Evolutionary conservation across 2,888 invertebrate genomes (phyloP), one percentile per base, ranked within the genome.

Genomic region (Germaria angustata): DNA sequence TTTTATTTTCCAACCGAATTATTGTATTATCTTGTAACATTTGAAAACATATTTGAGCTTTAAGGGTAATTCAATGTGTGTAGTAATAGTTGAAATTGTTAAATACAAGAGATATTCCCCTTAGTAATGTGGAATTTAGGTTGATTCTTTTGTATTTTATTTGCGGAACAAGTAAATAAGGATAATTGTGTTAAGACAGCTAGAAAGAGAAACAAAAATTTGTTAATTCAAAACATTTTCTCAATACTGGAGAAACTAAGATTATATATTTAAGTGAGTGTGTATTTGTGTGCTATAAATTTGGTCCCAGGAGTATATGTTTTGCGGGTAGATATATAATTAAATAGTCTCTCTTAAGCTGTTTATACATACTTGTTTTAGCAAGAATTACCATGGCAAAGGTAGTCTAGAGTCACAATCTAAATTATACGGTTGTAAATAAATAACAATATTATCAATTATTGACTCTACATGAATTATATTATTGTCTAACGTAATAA

Each of bases 101-200:
- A 13, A 3, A 2, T 24, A 24, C 6, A 49, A 24, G 24, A 24
- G 11, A 36, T 11, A 22, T 1, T 11, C 9, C 22, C 32, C 71
- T 71, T 65, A 65, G 49, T 71, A 13, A 57, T 78, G 39, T 53
- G 49, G 17, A 28, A 55, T 71, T 53, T 51, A 7, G 28, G n/a
- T 13, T 51, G n/a, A 11, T 13, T 15, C 7, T 8, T 9, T 13
- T 22, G 22, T 22, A 49, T 24, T 49, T 49, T 13, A 13, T 49
- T 24, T 22, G 5, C 13, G 22, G 0, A 13, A 13, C 17, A 20
- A 17, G 2, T 20, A 46, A 17, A n/a, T 8, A 8, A 46, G 9
- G 6, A 46, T 46, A 46, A 46, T 17, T 41, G 41, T 41, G n/a
- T 15, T 11, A 13, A 39, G n/a, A 39, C n/a, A 15, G 7, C 2